These are phyloP conservation scores for Crotalus horridus DNA, from an alignment of 2,113 vertebrate genomes.

Conservation along the genomic window DNA sequence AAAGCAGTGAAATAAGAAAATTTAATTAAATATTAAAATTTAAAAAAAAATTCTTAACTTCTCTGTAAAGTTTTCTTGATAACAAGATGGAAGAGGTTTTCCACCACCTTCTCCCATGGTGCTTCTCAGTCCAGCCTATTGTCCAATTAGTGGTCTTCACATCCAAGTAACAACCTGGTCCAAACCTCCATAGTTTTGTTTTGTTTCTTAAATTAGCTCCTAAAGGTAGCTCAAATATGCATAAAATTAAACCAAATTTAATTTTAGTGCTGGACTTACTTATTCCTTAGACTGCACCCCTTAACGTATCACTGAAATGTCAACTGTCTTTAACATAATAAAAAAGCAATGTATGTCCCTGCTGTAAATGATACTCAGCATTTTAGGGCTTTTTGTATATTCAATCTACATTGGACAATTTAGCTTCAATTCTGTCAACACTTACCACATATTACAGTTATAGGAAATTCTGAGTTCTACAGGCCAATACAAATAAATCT, in stretches of 20 bases:
- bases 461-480: not conserved
- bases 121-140: not conserved
- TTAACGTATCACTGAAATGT: not conserved
- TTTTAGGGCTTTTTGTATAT: not conserved
- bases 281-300: not conserved
- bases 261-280: not conserved
- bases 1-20: not conserved
- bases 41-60: not conserved
- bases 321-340: not conserved
- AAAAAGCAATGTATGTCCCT: not conserved
- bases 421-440: no score
- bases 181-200: not conserved
- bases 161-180: not conserved
- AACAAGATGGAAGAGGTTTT: not conserved
- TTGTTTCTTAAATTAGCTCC: not conserved
- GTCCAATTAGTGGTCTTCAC: not conserved
- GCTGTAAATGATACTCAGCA: not conserved
- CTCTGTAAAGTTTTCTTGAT: not conserved
- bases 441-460: not conserved
- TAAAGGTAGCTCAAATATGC: not conserved
- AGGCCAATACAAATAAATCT: not conserved
- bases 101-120: not conserved
- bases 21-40: not conserved
- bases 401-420: not conserved
- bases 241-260: not conserved